Percentiles rank a stretch among this genome's conserved stretches.
phyloP scores from a whole-genome alignment of 2,888 invertebrate genomes.

The Drosophila aldrichi region DNA sequence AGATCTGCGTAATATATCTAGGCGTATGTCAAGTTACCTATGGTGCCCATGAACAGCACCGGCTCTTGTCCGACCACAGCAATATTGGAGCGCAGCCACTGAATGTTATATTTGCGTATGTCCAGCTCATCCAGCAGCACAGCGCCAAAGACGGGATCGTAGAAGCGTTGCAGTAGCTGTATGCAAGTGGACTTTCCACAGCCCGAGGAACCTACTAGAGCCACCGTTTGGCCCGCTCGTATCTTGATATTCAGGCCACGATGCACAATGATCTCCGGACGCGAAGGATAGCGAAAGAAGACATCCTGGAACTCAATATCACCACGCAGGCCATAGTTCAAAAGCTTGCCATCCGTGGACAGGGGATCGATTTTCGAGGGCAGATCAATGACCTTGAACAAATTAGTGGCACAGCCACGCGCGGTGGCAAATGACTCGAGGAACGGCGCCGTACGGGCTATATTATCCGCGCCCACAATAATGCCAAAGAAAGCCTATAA shows the following conservation, averaged over 20 bases:
- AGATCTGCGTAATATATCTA: background rate
- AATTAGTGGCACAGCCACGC: constrained; percentile 90
- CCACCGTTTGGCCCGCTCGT: constrained; percentile 89
- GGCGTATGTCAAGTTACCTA: constrained; percentile 82
- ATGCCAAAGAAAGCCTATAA: constrained; percentile 89
- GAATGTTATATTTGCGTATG: constrained; percentile 89
- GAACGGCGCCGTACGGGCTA: constrained; percentile 91
- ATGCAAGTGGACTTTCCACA: constrained; percentile 94
- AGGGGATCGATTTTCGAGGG: constrained; percentile 90
- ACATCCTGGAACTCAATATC: constrained; percentile 90
- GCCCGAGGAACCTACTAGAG: constrained; percentile 91
- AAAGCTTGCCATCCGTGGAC: constrained; percentile 88
- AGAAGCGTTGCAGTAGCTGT: constrained; percentile 91
- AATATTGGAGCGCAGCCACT: constrained; percentile 91
- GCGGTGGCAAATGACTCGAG: constrained; percentile 91
- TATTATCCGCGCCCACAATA: constrained; percentile 91
- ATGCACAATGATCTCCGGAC: constrained; percentile 90
- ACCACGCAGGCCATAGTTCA: constrained; percentile 87
- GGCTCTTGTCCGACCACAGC: constrained; percentile 96
- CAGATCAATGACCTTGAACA: constrained; percentile 92
- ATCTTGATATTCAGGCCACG: constrained; percentile 89
- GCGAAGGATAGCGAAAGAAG: constrained; percentile 91
- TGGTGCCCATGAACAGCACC: constrained; percentile 92
- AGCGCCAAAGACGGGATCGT: constrained; percentile 88
- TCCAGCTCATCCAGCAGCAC: constrained; percentile 88